phyloP scores from a whole-genome alignment of 2,797 vertebrate genomes.

The Protosalanx chinensis region DNA sequence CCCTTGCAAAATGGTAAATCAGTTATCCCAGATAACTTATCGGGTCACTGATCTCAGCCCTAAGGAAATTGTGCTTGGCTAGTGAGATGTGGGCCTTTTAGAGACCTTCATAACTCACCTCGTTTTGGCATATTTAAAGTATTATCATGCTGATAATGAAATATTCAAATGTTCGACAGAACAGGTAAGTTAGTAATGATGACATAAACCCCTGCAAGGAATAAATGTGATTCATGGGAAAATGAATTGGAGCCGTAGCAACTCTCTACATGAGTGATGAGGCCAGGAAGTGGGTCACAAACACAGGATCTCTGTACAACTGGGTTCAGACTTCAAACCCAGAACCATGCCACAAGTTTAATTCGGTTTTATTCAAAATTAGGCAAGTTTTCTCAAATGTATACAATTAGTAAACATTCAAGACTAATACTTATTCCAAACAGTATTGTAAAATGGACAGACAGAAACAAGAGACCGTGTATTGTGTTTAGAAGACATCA shows the following conservation, averaged over 20 bases:
- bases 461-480: not conserved
- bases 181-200: constrained; percentile 45
- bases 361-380: not conserved
- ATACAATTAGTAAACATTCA: too few species aligned
- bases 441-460: not conserved
- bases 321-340: constrained; percentile 50
- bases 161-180: constrained; percentile 45
- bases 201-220: constrained; percentile 37
- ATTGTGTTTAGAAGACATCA: constrained; percentile 1
- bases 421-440: not conserved
- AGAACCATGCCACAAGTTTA: not conserved
- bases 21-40: constrained; percentile 49
- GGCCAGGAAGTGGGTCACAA: constrained; percentile 70
- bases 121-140: constrained; percentile 21
- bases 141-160: constrained; percentile 45
- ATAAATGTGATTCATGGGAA: constrained; percentile 40
- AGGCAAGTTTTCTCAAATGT: too few species aligned
- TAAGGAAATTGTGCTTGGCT: constrained; percentile 40
- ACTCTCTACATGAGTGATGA: constrained; percentile 56
- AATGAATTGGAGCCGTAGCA: constrained; percentile 31
- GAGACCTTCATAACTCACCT: constrained; percentile 34
- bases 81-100: constrained; percentile 44
- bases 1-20: constrained; percentile 33
- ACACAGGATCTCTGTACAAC: constrained; percentile 66
- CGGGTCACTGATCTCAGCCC: constrained; percentile 52